A percentile compares a stretch with the other conserved stretches of the same genome.
Conservation (phyloP, 2,797 vertebrate species). For the Coranthus polyacanthus region DNA sequence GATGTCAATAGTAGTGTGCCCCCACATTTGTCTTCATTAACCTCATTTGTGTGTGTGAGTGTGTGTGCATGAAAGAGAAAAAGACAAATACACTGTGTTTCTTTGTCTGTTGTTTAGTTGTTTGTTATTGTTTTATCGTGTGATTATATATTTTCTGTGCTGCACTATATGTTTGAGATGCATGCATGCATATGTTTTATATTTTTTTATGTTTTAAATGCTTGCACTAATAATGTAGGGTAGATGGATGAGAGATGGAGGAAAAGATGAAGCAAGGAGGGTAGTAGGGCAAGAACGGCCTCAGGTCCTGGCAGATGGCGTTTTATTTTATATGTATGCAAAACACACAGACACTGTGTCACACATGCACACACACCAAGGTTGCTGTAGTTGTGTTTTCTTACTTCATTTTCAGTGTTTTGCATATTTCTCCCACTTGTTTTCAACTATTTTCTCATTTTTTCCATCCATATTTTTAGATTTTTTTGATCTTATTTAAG, state of each 20-base stretch:
- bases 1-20: slow-evolving; percentile 81
- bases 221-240: slow-evolving; percentile 42
- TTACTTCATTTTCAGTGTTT: neutral
- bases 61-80: slow-evolving; percentile 24
- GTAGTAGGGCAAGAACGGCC: slow-evolving; percentile 88
- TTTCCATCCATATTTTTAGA: neutral
- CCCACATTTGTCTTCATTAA: slow-evolving; percentile 87
- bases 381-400: slow-evolving; percentile 29
- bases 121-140: slow-evolving; percentile 43
- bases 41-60: slow-evolving; percentile 79
- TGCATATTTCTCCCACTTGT: too few relatives aligned
- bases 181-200: neutral
- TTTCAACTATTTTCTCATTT: neutral
- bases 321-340: slow-evolving; percentile 80
- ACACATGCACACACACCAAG: slow-evolving; percentile 58
- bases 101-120: slow-evolving; percentile 24
- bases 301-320: slow-evolving; percentile 87
- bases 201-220: slow-evolving; percentile 44
- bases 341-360: slow-evolving; percentile 70
- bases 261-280: slow-evolving; percentile 76
- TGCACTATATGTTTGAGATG: slow-evolving; percentile 6
- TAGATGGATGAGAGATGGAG: slow-evolving; percentile 39
- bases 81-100: slow-evolving; percentile 6
- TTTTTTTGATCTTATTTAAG: too few relatives aligned
- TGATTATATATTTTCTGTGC: slow-evolving; percentile 10